These are phyloP conservation scores for Helicoverpa armigera DNA, from an alignment of 1,140 invertebrate genomes.

Conservation along the genomic window DNA sequence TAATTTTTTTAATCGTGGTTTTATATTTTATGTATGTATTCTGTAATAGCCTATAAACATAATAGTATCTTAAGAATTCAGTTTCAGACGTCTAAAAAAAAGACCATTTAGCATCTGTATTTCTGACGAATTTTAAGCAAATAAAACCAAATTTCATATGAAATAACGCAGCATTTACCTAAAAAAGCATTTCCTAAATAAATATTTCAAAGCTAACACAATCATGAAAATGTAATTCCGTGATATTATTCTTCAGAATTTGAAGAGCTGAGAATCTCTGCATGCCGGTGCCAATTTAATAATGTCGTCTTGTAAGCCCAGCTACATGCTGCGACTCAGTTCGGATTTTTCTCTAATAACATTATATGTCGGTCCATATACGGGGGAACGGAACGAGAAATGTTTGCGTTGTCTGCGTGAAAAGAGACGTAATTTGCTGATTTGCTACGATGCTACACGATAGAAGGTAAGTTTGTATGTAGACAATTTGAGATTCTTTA, in stretches of 20 bases:
- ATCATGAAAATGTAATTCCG: constrained; percentile 34
- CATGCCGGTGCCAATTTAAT: constrained; percentile 64
- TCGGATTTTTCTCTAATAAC: constrained; percentile 57
- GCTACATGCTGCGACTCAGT: constrained; percentile 57
- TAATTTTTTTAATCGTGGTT: too few relatives aligned
- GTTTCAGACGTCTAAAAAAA: too few relatives aligned
- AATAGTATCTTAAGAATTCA: too few relatives aligned
- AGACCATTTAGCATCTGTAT: too few relatives aligned
- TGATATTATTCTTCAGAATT: constrained; percentile 48
- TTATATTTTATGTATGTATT: too few relatives aligned
- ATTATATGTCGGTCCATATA: constrained; percentile 45
- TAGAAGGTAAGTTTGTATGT: neutral
- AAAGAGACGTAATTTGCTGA: constrained; percentile 36
- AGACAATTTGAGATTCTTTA: neutral
- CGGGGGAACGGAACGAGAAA: constrained; percentile 5
- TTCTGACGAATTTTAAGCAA: too few relatives aligned
- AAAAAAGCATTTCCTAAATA: neutral
- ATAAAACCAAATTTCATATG: too few relatives aligned
- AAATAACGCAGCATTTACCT: too few relatives aligned
- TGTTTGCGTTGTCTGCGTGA: constrained; percentile 22
- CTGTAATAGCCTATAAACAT: too few relatives aligned
- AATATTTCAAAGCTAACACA: neutral
- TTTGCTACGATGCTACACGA: neutral
- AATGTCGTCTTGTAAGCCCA: constrained; percentile 61
- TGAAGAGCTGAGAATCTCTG: constrained; percentile 17